Evolutionary conservation across 2,888 invertebrate genomes (phyloP).

Genomic region (Melanophora roralis): DNA sequence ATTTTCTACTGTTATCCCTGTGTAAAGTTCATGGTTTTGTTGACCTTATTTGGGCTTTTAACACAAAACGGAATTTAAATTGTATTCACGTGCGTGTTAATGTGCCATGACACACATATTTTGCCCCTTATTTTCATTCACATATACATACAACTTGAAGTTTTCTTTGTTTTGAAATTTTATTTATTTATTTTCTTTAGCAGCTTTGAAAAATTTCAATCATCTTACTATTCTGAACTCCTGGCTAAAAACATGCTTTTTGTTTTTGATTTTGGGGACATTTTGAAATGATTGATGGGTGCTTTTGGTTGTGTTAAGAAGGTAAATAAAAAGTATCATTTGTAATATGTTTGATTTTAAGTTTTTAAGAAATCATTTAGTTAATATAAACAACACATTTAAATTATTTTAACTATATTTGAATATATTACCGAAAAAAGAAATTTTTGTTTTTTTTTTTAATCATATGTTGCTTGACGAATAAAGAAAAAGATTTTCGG

Average conservation of each 20-base stretch:
- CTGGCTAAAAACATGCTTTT: conserved; percentile 73
- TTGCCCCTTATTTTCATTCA: neutral
- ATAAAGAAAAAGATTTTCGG: too few relatives aligned
- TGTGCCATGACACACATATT: conserved; percentile 48
- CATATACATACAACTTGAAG: neutral
- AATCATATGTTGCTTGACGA: too few relatives aligned
- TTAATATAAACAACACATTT: neutral
- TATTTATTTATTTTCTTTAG: neutral
- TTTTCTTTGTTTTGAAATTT: neutral
- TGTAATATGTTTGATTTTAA: neutral
- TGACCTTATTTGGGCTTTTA: conserved; percentile 53
- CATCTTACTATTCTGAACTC: conserved; percentile 65
- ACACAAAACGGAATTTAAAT: neutral
- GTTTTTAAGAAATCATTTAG: neutral
- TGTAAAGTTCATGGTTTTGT: conserved; percentile 60
- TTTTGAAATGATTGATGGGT: conserved; percentile 54
- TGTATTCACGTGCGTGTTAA: neutral
- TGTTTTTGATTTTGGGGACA: conserved; percentile 76
- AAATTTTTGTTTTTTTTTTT: too few relatives aligned
- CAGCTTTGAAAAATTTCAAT: neutral
- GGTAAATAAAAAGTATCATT: conserved; percentile 6
- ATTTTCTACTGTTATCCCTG: conserved; percentile 60
- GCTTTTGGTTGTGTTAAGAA: conserved; percentile 10
- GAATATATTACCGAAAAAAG: too few relatives aligned
- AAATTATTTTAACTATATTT: too few relatives aligned